Evolutionary conservation across 1,140 invertebrate species (phyloP).

Genomic region (Charaxes varanes): DNA sequence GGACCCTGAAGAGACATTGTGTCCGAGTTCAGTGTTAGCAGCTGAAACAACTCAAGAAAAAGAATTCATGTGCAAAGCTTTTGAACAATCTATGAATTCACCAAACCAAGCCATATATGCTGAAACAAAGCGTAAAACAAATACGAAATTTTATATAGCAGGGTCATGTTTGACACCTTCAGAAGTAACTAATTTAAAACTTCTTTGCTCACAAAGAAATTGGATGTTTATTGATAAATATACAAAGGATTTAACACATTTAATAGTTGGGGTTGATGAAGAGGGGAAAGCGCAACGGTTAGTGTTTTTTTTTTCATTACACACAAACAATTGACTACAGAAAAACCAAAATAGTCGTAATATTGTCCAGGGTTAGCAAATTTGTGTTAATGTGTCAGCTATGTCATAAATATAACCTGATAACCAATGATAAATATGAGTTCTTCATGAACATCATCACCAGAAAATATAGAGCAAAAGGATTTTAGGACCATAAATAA

Average conservation of each 20-base stretch:
- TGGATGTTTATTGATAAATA: constrained; percentile 56
- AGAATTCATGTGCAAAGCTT: constrained; percentile 49
- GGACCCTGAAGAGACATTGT: constrained; percentile 41
- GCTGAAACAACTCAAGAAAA: constrained; percentile 53
- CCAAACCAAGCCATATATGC: constrained; percentile 6
- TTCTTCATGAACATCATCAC: no score
- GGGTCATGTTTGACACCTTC: constrained; percentile 40
- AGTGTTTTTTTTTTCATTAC: neutral
- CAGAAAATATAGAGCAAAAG: no score
- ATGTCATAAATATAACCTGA: no score
- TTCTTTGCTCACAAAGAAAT: constrained; percentile 33
- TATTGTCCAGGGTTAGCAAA: no score
- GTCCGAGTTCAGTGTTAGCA: constrained; percentile 27
- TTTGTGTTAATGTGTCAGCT: no score
- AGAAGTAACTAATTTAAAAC: constrained; percentile 36
- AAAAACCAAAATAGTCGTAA: no score
- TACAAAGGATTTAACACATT: constrained; percentile 53
- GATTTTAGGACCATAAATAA: no score
- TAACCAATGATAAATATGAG: no score
- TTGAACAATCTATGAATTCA: constrained; percentile 31
- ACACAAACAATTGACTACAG: no score
- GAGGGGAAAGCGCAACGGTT: constrained; percentile 59
- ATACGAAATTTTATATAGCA: constrained; percentile 37
- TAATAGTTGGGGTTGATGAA: constrained; percentile 59
- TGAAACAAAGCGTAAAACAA: constrained; percentile 17